Base-by-base conservation (phyloP, 1,140 invertebrate genomes). In the Philopotamus ludificatus region DNA sequence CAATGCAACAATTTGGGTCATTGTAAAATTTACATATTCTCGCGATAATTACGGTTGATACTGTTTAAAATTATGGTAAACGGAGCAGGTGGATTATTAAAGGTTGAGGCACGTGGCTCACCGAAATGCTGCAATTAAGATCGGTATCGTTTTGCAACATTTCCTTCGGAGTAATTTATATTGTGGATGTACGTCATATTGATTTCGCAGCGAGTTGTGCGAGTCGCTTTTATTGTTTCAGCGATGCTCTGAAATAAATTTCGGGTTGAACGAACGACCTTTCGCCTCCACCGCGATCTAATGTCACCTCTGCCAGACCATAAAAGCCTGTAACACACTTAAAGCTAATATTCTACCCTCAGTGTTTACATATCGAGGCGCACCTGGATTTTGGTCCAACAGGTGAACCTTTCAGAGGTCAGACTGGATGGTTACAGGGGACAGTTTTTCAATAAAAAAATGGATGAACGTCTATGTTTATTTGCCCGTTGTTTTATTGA, bases 261-360 rank as follows among this genome's bases (percentile, higher is more conserved):
- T 9, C 3, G 12, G n/a, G 12, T 10, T 44, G 34, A 54, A 22
- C 45, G 45, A 55, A 34, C 51, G 34, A 54, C 54, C 12, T 25
- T 3, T 23, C 25, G 25, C 39, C 45, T 42, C 45, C 26, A 15
- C 12, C 18, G 42, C 12, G 23, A 15, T 26, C 54, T 49, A 63
- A 63, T 63, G 61, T 63, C 61, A 54, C 28, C 42, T 41, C 54
- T 22, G 28, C 50, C 21, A 63, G 61, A 63, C 61, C 61, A 63
- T 63, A 42, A 63, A 63, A 63, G 61, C 50, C 22, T 25, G 50
- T 21, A 50, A 44, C 28, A 53, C 21, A 63, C 25, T 62, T 39
- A n/a, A 63, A 63, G 61, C 34, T 41, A 54, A 63, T 50, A 63
- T 63, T 63, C 61, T 41, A 63, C 49, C 26, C 23, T 53, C 23